phyloP scores from a whole-genome alignment of 1,140 invertebrate genomes.

The Hycleus phaleratus region DNA sequence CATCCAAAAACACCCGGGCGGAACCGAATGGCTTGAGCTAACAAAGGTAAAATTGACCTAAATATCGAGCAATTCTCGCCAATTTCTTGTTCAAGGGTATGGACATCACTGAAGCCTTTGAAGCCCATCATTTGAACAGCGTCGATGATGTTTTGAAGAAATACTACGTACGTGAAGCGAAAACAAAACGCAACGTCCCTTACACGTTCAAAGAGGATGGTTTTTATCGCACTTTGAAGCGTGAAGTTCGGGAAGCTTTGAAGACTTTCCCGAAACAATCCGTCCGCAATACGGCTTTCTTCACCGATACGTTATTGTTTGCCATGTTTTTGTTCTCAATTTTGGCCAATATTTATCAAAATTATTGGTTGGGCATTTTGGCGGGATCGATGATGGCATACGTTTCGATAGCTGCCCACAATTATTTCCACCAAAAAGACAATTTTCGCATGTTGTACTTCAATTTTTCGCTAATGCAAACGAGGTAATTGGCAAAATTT shows the following conservation, averaged over 20 bases:
- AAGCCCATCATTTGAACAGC: conserved; percentile 50
- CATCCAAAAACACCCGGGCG: conserved; percentile 65
- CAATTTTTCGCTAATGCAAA: conserved; percentile 58
- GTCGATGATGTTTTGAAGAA: conserved; percentile 50
- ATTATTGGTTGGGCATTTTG: conserved; percentile 38
- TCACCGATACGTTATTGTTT: conserved; percentile 47
- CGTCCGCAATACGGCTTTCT: conserved; percentile 41
- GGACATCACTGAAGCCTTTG: conserved; percentile 67
- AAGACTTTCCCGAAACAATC: conserved; percentile 32
- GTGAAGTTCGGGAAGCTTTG: conserved; percentile 40
- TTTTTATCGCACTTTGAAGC: conserved; percentile 59
- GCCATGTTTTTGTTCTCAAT: conserved; percentile 45
- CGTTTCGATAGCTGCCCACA: conserved; percentile 57
- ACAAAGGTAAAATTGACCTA: conserved; percentile 18
- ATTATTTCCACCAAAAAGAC: conserved; percentile 72
- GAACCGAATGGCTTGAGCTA: conserved; percentile 58
- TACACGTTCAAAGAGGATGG: conserved; percentile 57
- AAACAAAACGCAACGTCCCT: conserved; percentile 47
- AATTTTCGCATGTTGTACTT: conserved; percentile 77
- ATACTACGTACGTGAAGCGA: conserved; percentile 51
- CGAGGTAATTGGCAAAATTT: conserved; percentile 42
- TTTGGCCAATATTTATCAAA: conserved; percentile 44
- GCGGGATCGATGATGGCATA: conserved; percentile 49
- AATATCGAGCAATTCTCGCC: not conserved
- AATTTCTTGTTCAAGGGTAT: conserved; percentile 42